phyloP scores from a whole-genome alignment of 2,888 invertebrate genomes.

The Arctia plantaginis region DNA sequence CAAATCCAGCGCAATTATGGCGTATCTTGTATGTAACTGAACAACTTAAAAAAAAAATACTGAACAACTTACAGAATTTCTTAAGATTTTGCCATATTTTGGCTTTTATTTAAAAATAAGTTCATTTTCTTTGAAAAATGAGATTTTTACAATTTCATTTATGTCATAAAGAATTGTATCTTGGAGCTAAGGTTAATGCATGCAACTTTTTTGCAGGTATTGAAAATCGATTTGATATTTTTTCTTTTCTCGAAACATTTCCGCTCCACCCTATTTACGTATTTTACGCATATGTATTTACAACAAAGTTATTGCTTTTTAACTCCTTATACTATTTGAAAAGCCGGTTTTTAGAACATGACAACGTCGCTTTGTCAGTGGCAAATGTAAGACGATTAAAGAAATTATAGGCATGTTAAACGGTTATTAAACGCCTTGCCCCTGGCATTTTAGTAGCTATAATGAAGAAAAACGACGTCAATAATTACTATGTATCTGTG shows the following conservation, averaged over 20 bases:
- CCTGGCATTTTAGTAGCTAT: not conserved
- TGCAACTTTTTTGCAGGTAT: no score
- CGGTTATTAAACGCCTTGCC: not conserved
- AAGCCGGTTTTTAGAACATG: not conserved
- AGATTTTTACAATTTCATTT: no score
- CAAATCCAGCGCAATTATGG: no score
- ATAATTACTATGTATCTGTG: not conserved
- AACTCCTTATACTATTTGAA: not conserved
- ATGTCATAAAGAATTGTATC: no score
- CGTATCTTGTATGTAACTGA: no score
- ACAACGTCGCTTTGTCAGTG: not conserved
- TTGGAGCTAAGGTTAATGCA: no score
- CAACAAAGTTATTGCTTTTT: not conserved
- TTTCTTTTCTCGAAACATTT: not conserved
- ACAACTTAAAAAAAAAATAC: no score
- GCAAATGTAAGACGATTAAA: not conserved
- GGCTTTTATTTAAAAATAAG: no score
- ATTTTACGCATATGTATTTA: conserved; percentile 30
- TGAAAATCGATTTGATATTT: no score
- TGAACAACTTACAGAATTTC: no score
- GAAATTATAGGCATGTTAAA: not conserved
- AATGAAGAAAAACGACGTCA: not conserved
- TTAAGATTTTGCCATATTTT: no score
- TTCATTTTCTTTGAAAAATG: no score
- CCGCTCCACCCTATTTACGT: conserved; percentile 23